Conservation (phyloP, 2,113 vertebrate genomes). For the Pteruthius melanotis region DNA sequence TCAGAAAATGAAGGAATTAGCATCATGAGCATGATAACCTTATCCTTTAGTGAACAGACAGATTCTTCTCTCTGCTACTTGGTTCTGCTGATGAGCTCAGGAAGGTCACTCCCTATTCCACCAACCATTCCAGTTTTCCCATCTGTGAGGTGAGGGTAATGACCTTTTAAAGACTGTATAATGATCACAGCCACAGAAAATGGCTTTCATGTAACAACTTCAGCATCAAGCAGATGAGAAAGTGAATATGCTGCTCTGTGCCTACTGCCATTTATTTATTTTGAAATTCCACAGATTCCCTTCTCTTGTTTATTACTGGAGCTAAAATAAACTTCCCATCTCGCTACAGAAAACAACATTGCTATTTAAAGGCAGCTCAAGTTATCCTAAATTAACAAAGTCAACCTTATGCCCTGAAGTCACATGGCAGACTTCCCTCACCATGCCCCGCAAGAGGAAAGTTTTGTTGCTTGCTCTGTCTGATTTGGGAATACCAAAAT, state of each 20-base stretch:
- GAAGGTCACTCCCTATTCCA: not conserved
- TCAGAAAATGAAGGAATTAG: not conserved
- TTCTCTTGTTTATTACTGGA: not conserved
- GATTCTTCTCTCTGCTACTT: not conserved
- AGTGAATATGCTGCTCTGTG: not conserved
- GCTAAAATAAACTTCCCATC: not conserved
- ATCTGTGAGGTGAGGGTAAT: not conserved
- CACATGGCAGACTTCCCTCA: not conserved
- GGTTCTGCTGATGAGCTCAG: not conserved
- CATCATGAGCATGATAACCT: not conserved
- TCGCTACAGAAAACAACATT: not conserved
- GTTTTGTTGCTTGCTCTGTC: not conserved
- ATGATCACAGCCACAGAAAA: not conserved
- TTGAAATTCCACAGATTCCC: not conserved
- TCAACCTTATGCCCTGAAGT: not conserved
- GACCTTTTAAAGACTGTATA: not conserved
- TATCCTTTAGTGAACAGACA: not conserved
- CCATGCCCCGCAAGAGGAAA: not conserved
- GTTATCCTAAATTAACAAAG: not conserved
- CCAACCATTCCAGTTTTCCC: not conserved
- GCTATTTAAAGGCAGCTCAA: not conserved
- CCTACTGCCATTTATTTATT: not conserved
- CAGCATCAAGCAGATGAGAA: not conserved
- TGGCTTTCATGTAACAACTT: not conserved
- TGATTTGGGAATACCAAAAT: constrained; percentile 4